A percentile compares a stretch with the other conserved stretches of the same genome.
These are phyloP conservation scores for Rhabdornis inornatus DNA, from an alignment of 2,113 vertebrate genomes.

Conservation along the genomic window DNA sequence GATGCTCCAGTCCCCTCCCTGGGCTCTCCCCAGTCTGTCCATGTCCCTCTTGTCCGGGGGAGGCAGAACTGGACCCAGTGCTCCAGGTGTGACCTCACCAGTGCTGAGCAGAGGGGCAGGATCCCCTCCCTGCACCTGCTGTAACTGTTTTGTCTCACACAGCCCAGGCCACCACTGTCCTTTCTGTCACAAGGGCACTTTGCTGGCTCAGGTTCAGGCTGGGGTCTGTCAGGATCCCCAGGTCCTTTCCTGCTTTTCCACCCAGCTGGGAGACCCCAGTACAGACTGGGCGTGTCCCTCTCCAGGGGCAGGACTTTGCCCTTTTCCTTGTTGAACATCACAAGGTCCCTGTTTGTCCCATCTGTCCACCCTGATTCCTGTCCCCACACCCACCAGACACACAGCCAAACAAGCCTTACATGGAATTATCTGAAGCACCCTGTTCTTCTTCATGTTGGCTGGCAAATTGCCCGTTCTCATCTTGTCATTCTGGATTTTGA, in stretches of 20 bases:
- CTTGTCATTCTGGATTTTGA: conserved; percentile 99
- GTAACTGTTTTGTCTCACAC: neutral
- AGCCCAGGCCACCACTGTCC: neutral
- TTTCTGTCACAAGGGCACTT: neutral
- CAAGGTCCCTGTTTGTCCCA: neutral
- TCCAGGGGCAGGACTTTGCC: neutral
- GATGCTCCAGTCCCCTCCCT: neutral
- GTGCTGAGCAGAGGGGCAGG: neutral
- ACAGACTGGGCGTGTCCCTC: neutral
- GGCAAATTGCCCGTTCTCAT: conserved; percentile 98
- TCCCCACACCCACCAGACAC: fast-evolving
- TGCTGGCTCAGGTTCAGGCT: neutral
- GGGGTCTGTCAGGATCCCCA: neutral
- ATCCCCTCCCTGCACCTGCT: neutral
- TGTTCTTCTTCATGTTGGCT: conserved; percentile 99
- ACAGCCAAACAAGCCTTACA: conserved; percentile 75
- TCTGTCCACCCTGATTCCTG: neutral
- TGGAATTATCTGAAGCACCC: conserved; percentile 98
- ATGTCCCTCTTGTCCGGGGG: neutral
- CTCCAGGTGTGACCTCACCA: neutral
- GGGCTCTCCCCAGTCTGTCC: neutral
- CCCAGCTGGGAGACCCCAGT: neutral
- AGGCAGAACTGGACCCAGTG: neutral
- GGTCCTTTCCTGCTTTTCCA: neutral
- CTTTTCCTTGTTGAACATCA: neutral